These are phyloP conservation scores for Spongilla lacustris DNA, from an alignment of 37 sponge, comb jelly and placozoan genomes.

Conservation along the genomic window DNA sequence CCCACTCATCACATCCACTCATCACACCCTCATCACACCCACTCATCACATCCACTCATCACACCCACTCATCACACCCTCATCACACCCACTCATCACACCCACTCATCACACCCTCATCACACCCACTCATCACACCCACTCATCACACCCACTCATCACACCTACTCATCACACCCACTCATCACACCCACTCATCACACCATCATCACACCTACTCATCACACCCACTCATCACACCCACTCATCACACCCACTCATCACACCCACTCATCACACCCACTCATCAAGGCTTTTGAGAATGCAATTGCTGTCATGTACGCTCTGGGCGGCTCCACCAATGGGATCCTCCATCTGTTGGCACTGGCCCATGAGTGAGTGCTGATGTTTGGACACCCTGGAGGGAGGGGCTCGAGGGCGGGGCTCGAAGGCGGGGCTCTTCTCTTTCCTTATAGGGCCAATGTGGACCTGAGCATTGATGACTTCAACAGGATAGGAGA, in stretches of 20 bases:
- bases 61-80: too few species aligned
- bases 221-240: neutral
- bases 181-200: neutral
- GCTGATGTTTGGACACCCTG: neutral
- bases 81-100: too few species aligned
- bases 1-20: too few species aligned
- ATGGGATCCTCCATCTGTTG: constrained; percentile 74
- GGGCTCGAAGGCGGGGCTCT: neutral
- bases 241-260: neutral
- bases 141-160: too few species aligned
- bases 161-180: neutral
- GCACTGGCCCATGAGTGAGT: constrained; percentile 79
- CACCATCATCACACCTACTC: neutral
- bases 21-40: too few species aligned
- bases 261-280: neutral
- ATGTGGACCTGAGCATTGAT: constrained; percentile 60
- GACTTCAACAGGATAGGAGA: constrained; percentile 76
- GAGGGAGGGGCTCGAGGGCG: too few species aligned
- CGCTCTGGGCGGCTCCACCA: constrained; percentile 82
- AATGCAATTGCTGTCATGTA: constrained; percentile 73
- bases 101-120: too few species aligned
- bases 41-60: too few species aligned
- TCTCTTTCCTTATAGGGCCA: constrained; percentile 39
- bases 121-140: too few species aligned
- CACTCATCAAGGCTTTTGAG: constrained; percentile 71